Evolutionary conservation across 2,888 invertebrate species (phyloP).

Genomic region (Metopia argyrocephala): DNA sequence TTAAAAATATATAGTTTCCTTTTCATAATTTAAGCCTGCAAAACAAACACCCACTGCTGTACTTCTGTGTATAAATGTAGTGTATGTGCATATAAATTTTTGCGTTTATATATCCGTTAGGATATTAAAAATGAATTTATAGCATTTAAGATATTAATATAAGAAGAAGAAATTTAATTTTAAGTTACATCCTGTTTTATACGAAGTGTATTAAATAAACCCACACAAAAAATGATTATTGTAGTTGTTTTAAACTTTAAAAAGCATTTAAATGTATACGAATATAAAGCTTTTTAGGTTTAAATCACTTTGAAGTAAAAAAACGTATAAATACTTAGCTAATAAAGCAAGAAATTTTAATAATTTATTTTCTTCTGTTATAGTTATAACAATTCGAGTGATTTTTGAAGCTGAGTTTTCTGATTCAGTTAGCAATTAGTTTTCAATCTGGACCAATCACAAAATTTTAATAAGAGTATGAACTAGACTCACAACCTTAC

Average conservation of each 20-base stretch:
- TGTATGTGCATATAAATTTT: slow-evolving; percentile 24
- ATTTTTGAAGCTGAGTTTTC: too few species aligned
- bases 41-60: too few species aligned
- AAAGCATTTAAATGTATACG: background rate
- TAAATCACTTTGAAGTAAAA: background rate
- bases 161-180: slow-evolving; percentile 58
- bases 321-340: background rate
- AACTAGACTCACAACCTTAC: too few species aligned
- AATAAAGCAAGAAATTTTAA: background rate
- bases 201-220: slow-evolving; percentile 64
- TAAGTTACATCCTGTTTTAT: slow-evolving; percentile 48
- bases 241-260: background rate
- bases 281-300: background rate
- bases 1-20: background rate
- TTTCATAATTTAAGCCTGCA: too few species aligned
- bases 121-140: slow-evolving; percentile 62
- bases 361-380: too few species aligned
- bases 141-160: slow-evolving; percentile 50
- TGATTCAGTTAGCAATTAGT: too few species aligned
- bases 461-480: too few species aligned
- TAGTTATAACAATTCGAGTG: too few species aligned
- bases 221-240: background rate
- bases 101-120: slow-evolving; percentile 56
- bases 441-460: too few species aligned
- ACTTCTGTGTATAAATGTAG: background rate